Evolutionary conservation across 2,888 invertebrate species (phyloP), one percentile per base, ranked within the genome.

Genomic region (Hemaris fuciformis): DNA sequence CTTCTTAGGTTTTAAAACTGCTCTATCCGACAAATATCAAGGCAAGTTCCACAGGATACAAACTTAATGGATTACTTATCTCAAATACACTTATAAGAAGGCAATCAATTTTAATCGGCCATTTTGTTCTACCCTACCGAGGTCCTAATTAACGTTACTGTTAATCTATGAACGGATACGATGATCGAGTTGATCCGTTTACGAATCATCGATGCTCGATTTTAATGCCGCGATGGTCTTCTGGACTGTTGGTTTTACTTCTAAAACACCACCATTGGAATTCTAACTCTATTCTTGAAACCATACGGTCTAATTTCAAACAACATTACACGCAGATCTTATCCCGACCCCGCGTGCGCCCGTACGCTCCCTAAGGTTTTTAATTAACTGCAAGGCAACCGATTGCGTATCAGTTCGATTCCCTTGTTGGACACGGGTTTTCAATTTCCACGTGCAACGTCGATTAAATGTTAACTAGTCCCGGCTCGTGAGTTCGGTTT

Each of bases 391-490:
- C n/a, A 58, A 58, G 64, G 48, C 64, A 59, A 42, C 41, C 62
- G 62, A 57, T 60, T 60, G 60, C 38, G 57, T 63, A 60, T 60
- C 60, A 20, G 57, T 45, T 62, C 61, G 57, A 62, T 57, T 58
- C 61, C 60, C 60, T 31, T 62, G 58, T 48, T 58, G 62, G 48
- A 53, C 62, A 62, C 59, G 48, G 63, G 62, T 60, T 60, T 63
- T 63, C 60, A 63, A 60, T 62, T 65, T 68, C 63, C 62, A 70
- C 63, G 62, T 66, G 66, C 38, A 53, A 38, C 60, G 67, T 71
- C 67, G 69, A 70, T 69, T 63, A 66, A 65, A 67, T 67, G 68
- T 66, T 70, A 70, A 68, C 60, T 66, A 68, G 67, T 64, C 64
- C 41, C 10, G 20, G 46, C 48, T 66, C 66, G 66, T 68, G 66